A percentile compares a stretch with the other conserved stretches of the same genome.
These are phyloP conservation scores for Anadara kagoshimensis DNA, from an alignment of 1,140 invertebrate genomes.

Conservation along the genomic window DNA sequence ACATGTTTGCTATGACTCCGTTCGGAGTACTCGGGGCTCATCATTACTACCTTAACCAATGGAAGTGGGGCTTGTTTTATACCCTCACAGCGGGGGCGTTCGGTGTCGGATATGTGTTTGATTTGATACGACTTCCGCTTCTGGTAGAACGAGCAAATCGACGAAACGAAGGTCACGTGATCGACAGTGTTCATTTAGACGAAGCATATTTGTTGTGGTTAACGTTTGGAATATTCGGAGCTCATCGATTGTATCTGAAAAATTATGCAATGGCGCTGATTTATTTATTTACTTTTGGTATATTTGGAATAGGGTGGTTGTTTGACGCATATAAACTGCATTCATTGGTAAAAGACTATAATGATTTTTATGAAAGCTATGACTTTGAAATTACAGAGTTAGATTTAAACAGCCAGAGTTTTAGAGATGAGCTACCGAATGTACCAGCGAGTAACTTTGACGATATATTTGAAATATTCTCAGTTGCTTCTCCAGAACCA, in stretches of 20 bases:
- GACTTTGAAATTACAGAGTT: too few relatives aligned
- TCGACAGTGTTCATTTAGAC: constrained; percentile 17
- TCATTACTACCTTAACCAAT: constrained; percentile 56
- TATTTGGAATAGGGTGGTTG: constrained; percentile 38
- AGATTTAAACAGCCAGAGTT: too few relatives aligned
- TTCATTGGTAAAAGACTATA: constrained; percentile 25
- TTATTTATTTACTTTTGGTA: constrained; percentile 29
- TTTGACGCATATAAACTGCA: constrained; percentile 32
- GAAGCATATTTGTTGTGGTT: constrained; percentile 38
- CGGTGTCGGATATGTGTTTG: constrained; percentile 58
- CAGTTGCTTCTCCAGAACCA: too few relatives aligned
- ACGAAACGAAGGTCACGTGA: constrained; percentile 17
- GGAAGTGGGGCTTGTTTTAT: constrained; percentile 53
- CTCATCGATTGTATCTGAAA: constrained; percentile 43
- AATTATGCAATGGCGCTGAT: constrained; percentile 20
- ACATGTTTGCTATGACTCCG: constrained; percentile 45
- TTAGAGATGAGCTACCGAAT: too few relatives aligned
- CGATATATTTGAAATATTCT: too few relatives aligned
- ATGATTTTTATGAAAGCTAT: not conserved
- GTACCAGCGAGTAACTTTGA: too few relatives aligned
- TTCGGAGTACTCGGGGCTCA: constrained; percentile 55
- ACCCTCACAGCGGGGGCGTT: constrained; percentile 52
- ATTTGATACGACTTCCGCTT: constrained; percentile 56
- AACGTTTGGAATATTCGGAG: constrained; percentile 43
- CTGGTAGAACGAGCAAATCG: constrained; percentile 50